Base-by-base conservation (phyloP, 37 sponge, comb jelly and placozoan genomes). In the Bolinopsis microptera region DNA sequence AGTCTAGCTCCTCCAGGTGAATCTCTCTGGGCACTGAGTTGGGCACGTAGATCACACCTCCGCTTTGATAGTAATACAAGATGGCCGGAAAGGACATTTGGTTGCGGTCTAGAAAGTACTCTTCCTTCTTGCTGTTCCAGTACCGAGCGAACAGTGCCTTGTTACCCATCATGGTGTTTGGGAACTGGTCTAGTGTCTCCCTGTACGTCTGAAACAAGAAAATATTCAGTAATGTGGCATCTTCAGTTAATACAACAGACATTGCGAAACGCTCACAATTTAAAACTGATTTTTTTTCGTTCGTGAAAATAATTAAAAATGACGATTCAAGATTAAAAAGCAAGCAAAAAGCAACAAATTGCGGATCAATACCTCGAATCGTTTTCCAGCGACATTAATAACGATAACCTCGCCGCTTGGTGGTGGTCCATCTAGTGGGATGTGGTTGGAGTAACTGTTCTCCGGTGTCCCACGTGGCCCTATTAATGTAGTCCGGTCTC, bases 51-150 rank as follows among this genome's bases (percentile, higher is more conserved):
- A 77, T 36, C 13, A 77, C 32, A 13, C 80, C 80, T 32, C 80
- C 80, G 80, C 80, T 77, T 36, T 77, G 80, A 32, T 77, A 77
- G 36, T 77, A 77, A 36, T 77, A 77, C 36, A 77, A 32, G 37
- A 77, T 77, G 37, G 80, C 80, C 5, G 80, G 80, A 36, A 77
- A 77, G 21, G 80, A 77, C 80, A 77, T 77, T 77, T 77, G 80
- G 80, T 77, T 77, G 2, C 80, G 80, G 80, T 77, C 80, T 16
- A 77, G 21, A 18, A 77, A 77, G 80, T 77, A 77, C 80, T 77
- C 80, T 5, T 77, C 33, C 80, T 77, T 77, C 80, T 77, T 77
- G 1, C 35, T 31, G 80, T 77, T 77, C 35, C 28, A 77, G 35
- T 77, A 77, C 3, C 80, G 33, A 32, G 27, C 80, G 33, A 77